These are phyloP conservation scores for Hirtodrosophila duncani DNA, from an alignment of 2,888 invertebrate genomes.

Conservation along the genomic window DNA sequence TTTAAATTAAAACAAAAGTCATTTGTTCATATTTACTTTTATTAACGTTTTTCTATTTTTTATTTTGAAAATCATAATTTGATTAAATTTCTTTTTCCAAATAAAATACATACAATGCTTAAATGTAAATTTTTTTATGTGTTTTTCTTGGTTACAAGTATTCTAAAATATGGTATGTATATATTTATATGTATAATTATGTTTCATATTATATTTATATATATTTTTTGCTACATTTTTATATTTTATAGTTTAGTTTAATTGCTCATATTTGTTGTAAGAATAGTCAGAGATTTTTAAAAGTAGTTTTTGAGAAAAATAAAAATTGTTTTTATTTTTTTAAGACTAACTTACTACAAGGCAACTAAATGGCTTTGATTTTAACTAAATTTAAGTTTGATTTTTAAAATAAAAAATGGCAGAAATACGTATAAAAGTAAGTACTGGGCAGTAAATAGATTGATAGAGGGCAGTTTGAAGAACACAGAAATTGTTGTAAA, in stretches of 20 bases:
- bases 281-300: too few species aligned
- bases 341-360: constrained; percentile 71
- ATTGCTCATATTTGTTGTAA: too few species aligned
- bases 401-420: constrained; percentile 44
- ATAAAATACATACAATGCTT: constrained; percentile 27
- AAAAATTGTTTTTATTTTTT: constrained; percentile 33
- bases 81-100: constrained; percentile 35
- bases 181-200: constrained; percentile 32
- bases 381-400: constrained; percentile 22
- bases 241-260: too few species aligned
- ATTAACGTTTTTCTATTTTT: constrained; percentile 23
- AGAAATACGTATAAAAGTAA: constrained; percentile 44
- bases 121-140: constrained; percentile 32
- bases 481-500: background rate
- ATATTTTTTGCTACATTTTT: constrained; percentile 25
- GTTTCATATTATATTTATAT: constrained; percentile 13
- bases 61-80: constrained; percentile 39
- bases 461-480: constrained; percentile 29
- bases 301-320: too few species aligned
- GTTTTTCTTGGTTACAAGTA: constrained; percentile 59
- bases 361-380: constrained; percentile 72
- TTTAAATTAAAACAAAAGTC: background rate
- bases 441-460: constrained; percentile 41
- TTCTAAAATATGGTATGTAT: constrained; percentile 46
- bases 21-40: constrained; percentile 36